Base-by-base conservation (phyloP, 2,113 vertebrate species). In the Hydropotes inermis region DNA sequence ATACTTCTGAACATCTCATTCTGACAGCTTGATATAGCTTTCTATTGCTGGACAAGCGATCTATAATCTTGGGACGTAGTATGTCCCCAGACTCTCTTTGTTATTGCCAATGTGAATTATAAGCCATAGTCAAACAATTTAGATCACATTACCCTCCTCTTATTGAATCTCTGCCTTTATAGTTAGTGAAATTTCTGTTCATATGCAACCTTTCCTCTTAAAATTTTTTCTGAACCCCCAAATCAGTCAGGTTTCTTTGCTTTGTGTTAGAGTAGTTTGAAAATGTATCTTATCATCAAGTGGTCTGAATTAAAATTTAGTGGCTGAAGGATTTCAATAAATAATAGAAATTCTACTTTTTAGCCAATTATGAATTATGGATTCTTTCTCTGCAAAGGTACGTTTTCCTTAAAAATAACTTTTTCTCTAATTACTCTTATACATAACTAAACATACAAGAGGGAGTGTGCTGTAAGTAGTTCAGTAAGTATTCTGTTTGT, bases 221-320 rank as follows among this genome's bases (percentile, higher is more conserved):
- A 87, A 74, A 64, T 6, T 78, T 52, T 74, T 67, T 39, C 36
- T 39, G 17, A 82, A 57, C 30, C 50, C 36, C 21, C 33, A 89
- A 58, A 5, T 76, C n/a, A 45, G 28, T 74, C 61, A 74, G 36
- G 55, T 19, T 23, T 93, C 36, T 89, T 7, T 84, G 16, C 27
- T 84, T 95, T 86, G 70, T 45, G 21, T 90, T 94, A 60, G 57
- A 90, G 58, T 95, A 17, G 60, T 90, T 96, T 83, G 23, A 91
- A 96, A 88, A 61, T 47, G 4, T 47, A 3, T 50, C 16, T 58
- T 74, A 36, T 89, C 11, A 81, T 81, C 5, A 47, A 17, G 50
- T 64, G 7, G 39, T 50, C 81, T 82, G 25, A 84, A 30, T 93
- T 94, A 60, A 97, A 95, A 58, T 33, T 47, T 64, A 97, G 8